phyloP scores from a whole-genome alignment of 1,140 invertebrate species.

The Drosophila setifemur region DNA sequence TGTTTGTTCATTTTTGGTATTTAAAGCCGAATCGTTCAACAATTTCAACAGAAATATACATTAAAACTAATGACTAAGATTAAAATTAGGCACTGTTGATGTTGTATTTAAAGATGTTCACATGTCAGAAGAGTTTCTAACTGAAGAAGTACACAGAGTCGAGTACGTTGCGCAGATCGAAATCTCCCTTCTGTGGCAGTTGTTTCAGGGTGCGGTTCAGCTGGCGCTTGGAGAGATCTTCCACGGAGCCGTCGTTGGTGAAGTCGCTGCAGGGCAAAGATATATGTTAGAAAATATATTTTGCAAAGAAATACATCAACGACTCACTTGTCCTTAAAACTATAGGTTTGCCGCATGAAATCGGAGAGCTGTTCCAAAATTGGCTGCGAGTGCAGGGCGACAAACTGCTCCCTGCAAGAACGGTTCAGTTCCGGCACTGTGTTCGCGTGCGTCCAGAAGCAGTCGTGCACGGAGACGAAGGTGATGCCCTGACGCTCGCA shows the following conservation, averaged over 20 bases:
- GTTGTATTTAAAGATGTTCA: background rate
- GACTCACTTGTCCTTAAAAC: constrained; percentile 85
- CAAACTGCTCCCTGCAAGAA: constrained; percentile 98
- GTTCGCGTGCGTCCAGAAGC: constrained; percentile 98
- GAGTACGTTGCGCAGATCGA: constrained; percentile 89
- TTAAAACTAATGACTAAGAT: constrained; percentile 24
- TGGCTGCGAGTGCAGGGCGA: constrained; percentile 95
- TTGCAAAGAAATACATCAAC: background rate
- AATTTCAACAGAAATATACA: constrained; percentile 49
- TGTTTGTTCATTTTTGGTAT: constrained; percentile 50
- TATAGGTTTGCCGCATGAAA: constrained; percentile 88
- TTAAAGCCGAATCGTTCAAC: constrained; percentile 51
- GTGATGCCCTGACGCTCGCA: constrained; percentile 92
- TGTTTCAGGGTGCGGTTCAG: constrained; percentile 85
- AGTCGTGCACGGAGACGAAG: constrained; percentile 99
- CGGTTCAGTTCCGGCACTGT: constrained; percentile 95
- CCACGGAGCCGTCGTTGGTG: constrained; percentile 83
- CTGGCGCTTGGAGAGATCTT: constrained; percentile 84
- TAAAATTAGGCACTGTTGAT: constrained; percentile 51
- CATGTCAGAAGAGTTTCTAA: constrained; percentile 87
- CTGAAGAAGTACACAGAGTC: constrained; percentile 93
- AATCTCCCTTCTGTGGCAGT: constrained; percentile 89
- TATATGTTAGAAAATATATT: background rate
- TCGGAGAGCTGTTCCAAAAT: constrained; percentile 94
- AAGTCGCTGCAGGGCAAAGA: constrained; percentile 83